Evolutionary conservation across 2,113 vertebrate species (phyloP).

Genomic region (Etheostoma cragini): DNA sequence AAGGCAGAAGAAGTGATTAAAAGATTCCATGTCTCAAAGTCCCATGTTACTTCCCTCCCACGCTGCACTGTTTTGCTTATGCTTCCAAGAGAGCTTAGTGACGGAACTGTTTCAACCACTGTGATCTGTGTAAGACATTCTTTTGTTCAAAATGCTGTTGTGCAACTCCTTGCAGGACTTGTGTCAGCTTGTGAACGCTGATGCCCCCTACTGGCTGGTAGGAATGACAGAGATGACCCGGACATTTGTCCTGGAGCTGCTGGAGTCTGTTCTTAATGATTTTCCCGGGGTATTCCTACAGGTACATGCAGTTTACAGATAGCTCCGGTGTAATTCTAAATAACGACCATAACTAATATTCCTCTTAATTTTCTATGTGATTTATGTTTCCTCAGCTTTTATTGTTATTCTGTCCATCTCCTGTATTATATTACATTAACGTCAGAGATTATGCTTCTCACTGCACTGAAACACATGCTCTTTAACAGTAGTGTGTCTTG

Average conservation of each 20-base stretch:
- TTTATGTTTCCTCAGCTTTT: not conserved
- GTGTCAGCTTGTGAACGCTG: slow-evolving; percentile 98
- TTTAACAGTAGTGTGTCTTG: not conserved
- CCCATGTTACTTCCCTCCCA: slow-evolving; percentile 16
- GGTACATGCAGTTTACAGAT: slow-evolving; percentile 38
- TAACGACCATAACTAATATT: not conserved
- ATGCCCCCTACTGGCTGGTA: slow-evolving; percentile 98
- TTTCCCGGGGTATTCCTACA: slow-evolving; percentile 97
- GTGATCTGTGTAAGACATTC: slow-evolving; percentile 26
- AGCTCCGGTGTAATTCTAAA: not conserved
- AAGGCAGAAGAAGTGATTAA: not conserved
- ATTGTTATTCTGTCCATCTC: not conserved
- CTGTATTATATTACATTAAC: not conserved
- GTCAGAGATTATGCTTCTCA: not conserved
- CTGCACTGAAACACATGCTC: not conserved
- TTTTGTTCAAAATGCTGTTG: slow-evolving; percentile 37
- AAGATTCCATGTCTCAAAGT: slow-evolving; percentile 1
- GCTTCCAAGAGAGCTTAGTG: slow-evolving; percentile 36
- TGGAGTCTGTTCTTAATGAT: slow-evolving; percentile 98
- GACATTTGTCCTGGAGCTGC: slow-evolving; percentile 96
- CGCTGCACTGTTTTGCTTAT: slow-evolving; percentile 21
- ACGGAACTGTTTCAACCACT: slow-evolving; percentile 21
- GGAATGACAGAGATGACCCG: slow-evolving; percentile 99
- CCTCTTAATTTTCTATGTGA: too few relatives aligned
- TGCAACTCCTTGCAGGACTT: slow-evolving; percentile 87